Conservation (phyloP, 2,888 invertebrate genomes). For the Mermis nigrescens region DNA sequence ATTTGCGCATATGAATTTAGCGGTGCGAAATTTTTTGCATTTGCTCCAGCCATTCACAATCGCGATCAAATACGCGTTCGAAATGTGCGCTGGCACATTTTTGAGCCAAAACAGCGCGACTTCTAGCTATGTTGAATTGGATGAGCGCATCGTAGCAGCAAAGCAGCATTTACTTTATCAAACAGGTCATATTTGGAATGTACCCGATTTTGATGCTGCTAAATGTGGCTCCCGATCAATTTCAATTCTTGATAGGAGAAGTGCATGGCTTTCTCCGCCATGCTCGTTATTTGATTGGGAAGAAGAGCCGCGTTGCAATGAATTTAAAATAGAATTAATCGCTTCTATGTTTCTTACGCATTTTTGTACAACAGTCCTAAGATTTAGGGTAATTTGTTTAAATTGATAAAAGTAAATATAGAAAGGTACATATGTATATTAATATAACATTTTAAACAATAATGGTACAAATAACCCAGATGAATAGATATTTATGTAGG, state of each 20-base stretch:
- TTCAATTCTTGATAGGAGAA: background rate
- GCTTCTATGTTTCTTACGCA: no score
- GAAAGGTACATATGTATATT: no score
- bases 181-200: background rate
- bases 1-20: background rate
- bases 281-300: background rate
- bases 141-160: background rate
- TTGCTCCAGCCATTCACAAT: background rate
- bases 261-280: background rate
- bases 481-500: no score
- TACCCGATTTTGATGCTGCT: background rate
- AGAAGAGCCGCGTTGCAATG: no score
- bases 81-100: background rate
- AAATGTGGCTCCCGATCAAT: background rate
- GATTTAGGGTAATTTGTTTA: no score
- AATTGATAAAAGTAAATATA: no score
- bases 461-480: no score
- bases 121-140: constrained; percentile 1
- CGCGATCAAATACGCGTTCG: background rate
- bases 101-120: background rate
- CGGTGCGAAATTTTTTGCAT: constrained; percentile 2
- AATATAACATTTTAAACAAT: no score
- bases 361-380: no score
- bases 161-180: background rate
- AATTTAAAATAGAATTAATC: no score